phyloP scores from a whole-genome alignment of 2,888 invertebrate species.

The Lacanobia oleracea region DNA sequence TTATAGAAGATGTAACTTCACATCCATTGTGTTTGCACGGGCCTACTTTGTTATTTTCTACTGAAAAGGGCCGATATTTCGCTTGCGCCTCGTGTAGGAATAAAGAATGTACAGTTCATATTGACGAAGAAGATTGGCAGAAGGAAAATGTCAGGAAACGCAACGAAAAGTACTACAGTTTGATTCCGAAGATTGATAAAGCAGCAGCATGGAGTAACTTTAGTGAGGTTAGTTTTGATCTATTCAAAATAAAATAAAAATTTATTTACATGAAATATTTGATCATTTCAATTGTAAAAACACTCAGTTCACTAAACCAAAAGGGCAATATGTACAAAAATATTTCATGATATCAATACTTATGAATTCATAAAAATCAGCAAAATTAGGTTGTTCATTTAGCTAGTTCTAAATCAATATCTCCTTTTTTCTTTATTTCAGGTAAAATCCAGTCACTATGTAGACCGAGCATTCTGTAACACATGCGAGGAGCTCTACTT shows the following conservation, averaged over 20 bases:
- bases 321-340: not conserved
- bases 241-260: not conserved
- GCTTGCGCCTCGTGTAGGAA: slow-evolving; percentile 96
- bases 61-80: slow-evolving; percentile 91
- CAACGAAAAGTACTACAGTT: slow-evolving; percentile 84
- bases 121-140: slow-evolving; percentile 90
- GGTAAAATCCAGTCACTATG: slow-evolving; percentile 83
- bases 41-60: slow-evolving; percentile 93
- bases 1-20: slow-evolving; percentile 89
- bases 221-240: slow-evolving; percentile 83
- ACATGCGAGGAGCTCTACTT: slow-evolving; percentile 91
- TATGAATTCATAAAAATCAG: too few species aligned
- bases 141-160: slow-evolving; percentile 85
- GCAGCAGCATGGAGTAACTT: slow-evolving; percentile 87
- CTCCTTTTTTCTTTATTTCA: slow-evolving; percentile 58
- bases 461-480: slow-evolving; percentile 91
- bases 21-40: slow-evolving; percentile 95
- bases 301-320: not conserved
- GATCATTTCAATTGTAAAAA: not conserved
- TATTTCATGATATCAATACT: too few species aligned
- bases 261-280: not conserved
- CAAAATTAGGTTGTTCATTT: too few species aligned
- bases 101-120: slow-evolving; percentile 93
- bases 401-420: not conserved
- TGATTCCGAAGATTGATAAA: slow-evolving; percentile 89